Evolutionary conservation across 2,797 vertebrate species (phyloP).

Genomic region (Phataginus tricuspis): DNA sequence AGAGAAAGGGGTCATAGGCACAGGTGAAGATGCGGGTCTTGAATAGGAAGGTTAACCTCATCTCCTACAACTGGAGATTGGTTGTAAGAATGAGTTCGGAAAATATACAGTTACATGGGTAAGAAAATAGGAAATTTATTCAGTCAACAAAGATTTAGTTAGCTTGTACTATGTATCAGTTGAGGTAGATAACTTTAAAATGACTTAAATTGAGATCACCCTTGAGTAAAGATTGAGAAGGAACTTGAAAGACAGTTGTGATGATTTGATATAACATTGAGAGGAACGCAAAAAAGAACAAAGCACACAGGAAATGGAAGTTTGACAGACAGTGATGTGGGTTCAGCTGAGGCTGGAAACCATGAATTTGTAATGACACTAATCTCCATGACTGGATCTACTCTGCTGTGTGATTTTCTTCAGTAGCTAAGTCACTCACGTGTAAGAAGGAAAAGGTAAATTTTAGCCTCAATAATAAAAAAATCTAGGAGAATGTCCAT

Average conservation of each 20-base stretch:
- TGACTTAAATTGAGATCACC: not conserved
- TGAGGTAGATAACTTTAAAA: not conserved
- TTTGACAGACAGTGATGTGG: not conserved
- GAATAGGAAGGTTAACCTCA: not conserved
- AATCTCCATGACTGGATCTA: not conserved
- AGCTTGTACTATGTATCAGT: not conserved
- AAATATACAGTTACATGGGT: not conserved
- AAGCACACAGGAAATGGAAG: not conserved
- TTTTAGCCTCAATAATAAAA: not conserved
- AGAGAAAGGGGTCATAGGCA: not conserved
- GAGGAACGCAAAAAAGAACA: not conserved
- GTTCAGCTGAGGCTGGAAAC: not conserved
- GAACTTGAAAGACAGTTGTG: not conserved
- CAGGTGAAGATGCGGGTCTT: not conserved
- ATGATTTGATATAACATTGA: not conserved
- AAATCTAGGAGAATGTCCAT: not conserved
- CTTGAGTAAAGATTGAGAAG: not conserved
- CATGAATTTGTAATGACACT: not conserved
- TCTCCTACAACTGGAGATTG: not conserved
- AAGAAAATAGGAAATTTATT: not conserved
- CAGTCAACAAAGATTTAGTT: not conserved
- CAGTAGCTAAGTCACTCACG: not conserved
- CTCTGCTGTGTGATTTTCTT: not conserved
- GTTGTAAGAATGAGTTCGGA: not conserved
- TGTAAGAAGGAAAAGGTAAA: not conserved